Evolutionary conservation across 2,113 vertebrate genomes (phyloP), one percentile per base, ranked within the genome.

Genomic region (Sinocyclocheilus maitianheensis): DNA sequence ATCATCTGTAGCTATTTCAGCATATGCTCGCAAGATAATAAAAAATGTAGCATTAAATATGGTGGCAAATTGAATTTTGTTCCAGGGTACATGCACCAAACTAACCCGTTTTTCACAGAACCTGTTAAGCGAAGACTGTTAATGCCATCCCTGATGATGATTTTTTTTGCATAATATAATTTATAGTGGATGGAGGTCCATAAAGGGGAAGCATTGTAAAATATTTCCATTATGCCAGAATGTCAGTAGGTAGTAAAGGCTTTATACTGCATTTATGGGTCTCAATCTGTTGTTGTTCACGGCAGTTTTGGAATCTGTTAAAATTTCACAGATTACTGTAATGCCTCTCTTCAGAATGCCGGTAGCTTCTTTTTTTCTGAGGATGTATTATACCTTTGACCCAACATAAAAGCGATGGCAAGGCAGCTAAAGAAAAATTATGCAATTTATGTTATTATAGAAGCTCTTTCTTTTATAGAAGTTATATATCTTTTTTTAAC

Each of bases 21-120:
- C 97, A 99, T 99, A 98, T 98, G 97, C 96, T 98, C 91, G 91
- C 92, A 88, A 95, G 95, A 96, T 97, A 96, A 97, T 97, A 97
- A 97, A 98, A 97, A 96, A 95, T 94, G 95, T 91, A 96, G 93
- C 94, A 95, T 96, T 97, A 97, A 98, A 97, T 95, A 96, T 94
- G 94, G 94, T 94, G 93, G 96, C 95, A 96, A 96, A 97, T 96
- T 96, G 95, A 96, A 96, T 97, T 96, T 97, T 93, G 94, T 97
- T 96, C 96, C 95, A 95, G 96, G 93, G 94, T 95, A 96, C 95
- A 95, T 96, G 96, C 92, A 96, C 95, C 93, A 93, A 96, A 94
- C 95, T 94, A 43, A 67, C 13, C 48, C 63, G 40, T 94, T 95
- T 79, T 83, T 83, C 75, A 93, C 43, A 92, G 95, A 97, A 96